phyloP scores from a whole-genome alignment of 1,140 invertebrate genomes.

The Drosophila simulans region DNA sequence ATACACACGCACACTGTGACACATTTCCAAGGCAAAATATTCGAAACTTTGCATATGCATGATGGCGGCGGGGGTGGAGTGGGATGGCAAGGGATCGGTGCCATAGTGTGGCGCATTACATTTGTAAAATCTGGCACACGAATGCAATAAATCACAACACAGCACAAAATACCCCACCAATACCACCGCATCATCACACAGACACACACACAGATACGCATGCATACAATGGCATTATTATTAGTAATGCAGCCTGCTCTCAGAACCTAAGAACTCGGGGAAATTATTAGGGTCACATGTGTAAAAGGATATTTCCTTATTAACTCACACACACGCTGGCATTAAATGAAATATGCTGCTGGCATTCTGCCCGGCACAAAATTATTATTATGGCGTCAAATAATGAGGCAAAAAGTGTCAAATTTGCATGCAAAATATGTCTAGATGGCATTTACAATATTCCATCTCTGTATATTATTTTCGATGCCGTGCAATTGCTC shows the following conservation, averaged over 20 bases:
- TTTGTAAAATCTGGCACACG: slow-evolving; percentile 83
- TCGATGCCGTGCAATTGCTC: slow-evolving; percentile 61
- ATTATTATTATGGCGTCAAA: slow-evolving; percentile 77
- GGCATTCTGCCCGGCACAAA: slow-evolving; percentile 33
- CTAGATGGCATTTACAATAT: slow-evolving; percentile 52
- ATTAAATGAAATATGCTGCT: slow-evolving; percentile 51
- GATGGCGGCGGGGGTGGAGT: slow-evolving; percentile 14
- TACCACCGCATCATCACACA: slow-evolving; percentile 10
- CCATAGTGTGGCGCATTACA: slow-evolving; percentile 73
- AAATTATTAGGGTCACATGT: slow-evolving; percentile 82
- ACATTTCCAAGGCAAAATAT: slow-evolving; percentile 72
- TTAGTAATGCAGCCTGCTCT: slow-evolving; percentile 75
- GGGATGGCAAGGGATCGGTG: slow-evolving; percentile 11
- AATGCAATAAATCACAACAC: slow-evolving; percentile 83
- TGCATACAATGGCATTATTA: slow-evolving; percentile 73
- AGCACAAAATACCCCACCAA: slow-evolving; percentile 59
- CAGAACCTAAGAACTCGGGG: slow-evolving; percentile 62
- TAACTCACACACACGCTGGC: slow-evolving; percentile 45
- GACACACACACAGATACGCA: slow-evolving; percentile 31
- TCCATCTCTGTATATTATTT: slow-evolving; percentile 55
- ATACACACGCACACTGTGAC: slow-evolving; percentile 56
- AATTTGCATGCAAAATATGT: slow-evolving; percentile 77
- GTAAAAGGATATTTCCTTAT: slow-evolving; percentile 84
- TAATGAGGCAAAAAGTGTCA: slow-evolving; percentile 79
- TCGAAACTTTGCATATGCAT: slow-evolving; percentile 81